phyloP scores from a whole-genome alignment of 2,888 invertebrate genomes.

The Busseola fusca region DNA sequence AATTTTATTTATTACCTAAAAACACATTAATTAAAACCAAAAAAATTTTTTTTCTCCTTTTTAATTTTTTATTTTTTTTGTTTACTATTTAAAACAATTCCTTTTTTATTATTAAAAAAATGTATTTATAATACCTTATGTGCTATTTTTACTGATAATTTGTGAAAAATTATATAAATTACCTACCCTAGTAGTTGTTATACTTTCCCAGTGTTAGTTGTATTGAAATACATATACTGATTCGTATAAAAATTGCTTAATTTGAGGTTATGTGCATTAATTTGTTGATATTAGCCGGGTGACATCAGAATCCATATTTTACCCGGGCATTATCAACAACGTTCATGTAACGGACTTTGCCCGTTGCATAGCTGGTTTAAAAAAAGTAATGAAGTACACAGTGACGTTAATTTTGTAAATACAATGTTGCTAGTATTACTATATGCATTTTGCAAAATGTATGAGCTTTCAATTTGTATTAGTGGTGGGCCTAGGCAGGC shows the following conservation, averaged over 20 bases:
- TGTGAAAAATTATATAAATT: slow-evolving; percentile 44
- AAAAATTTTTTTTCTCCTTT: slow-evolving; percentile 58
- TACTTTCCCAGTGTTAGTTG: slow-evolving; percentile 45
- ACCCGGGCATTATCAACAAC: slow-evolving; percentile 24
- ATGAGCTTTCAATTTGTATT: slow-evolving; percentile 71
- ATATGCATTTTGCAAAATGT: slow-evolving; percentile 71
- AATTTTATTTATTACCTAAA: slow-evolving; percentile 11
- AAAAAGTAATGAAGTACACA: slow-evolving; percentile 39
- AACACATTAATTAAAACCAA: slow-evolving; percentile 59
- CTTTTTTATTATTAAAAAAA: slow-evolving; percentile 79
- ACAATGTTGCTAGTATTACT: slow-evolving; percentile 61
- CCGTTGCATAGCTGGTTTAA: slow-evolving; percentile 14
- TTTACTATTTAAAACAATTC: slow-evolving; percentile 80
- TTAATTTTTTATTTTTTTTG: slow-evolving; percentile 65
- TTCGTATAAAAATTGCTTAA: slow-evolving; percentile 32
- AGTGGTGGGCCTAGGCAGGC: slow-evolving; percentile 50
- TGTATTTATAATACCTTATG: slow-evolving; percentile 64
- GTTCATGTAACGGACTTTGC: neutral
- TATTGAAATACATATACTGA: slow-evolving; percentile 42
- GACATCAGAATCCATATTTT: slow-evolving; percentile 1
- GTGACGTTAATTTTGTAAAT: slow-evolving; percentile 60
- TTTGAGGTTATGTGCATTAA: slow-evolving; percentile 1
- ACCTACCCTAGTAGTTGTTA: slow-evolving; percentile 42
- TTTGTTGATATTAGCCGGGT: slow-evolving; percentile 30
- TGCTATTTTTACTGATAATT: slow-evolving; percentile 62